A percentile compares a stretch with the other conserved stretches of the same genome.
These are phyloP conservation scores for Hippocampus guttulatus DNA, from an alignment of 2,113 vertebrate species.

Conservation along the genomic window DNA sequence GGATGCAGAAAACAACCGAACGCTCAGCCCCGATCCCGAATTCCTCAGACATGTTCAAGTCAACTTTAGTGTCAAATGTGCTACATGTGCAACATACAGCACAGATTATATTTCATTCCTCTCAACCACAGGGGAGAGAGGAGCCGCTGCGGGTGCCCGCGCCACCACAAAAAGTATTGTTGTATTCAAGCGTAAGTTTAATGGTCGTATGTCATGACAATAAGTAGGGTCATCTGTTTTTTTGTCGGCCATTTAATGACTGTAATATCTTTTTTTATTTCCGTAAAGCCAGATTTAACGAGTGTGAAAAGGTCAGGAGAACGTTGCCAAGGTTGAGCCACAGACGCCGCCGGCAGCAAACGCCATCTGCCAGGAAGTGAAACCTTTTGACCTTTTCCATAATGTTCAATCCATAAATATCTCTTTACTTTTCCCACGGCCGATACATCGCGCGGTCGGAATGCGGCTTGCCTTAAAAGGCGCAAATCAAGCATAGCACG, in stretches of 20 bases:
- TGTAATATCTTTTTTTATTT: neutral
- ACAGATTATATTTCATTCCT: too few relatives aligned
- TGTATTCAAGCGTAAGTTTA: neutral
- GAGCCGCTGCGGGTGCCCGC: too few relatives aligned
- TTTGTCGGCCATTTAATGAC: neutral
- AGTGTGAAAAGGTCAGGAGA: neutral
- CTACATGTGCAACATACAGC: too few relatives aligned
- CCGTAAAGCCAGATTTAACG: neutral
- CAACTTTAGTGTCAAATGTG: too few relatives aligned
- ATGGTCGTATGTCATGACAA: neutral
- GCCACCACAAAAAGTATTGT: too few relatives aligned
- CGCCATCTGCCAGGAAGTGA: constrained; percentile 12
- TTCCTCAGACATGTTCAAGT: too few relatives aligned
- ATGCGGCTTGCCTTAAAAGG: neutral
- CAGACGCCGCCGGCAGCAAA: constrained; percentile 7
- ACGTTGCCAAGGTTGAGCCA: too few relatives aligned
- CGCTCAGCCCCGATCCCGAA: too few relatives aligned
- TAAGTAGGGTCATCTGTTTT: neutral
- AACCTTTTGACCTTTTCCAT: constrained; percentile 39
- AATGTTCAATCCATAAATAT: constrained; percentile 42
- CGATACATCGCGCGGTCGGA: neutral
- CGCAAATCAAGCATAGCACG: neutral
- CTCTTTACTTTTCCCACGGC: neutral
- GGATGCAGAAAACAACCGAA: too few relatives aligned
- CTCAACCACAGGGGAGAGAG: too few relatives aligned